Base-by-base conservation (phyloP, 2,113 vertebrate species). In the Alosa alosa region DNA sequence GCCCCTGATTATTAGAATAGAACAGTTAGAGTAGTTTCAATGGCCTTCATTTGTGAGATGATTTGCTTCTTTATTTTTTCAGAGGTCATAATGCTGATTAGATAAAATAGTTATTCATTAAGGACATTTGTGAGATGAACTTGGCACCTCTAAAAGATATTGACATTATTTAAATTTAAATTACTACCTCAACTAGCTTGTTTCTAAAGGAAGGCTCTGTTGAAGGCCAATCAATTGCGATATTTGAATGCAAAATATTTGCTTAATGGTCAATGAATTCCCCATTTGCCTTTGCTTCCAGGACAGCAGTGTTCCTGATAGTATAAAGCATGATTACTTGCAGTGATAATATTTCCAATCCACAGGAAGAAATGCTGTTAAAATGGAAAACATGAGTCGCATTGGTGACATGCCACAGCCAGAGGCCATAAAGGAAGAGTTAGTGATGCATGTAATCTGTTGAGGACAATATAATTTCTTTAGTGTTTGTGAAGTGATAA, bases 401-500 rank as follows among this genome's bases (percentile, higher is more conserved):
- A 72, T 72, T 36, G 10, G 25, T 31, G 13, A 8, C 13, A 11
- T 25, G 64, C n/a, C 13, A 22, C 1, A 5, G 18, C 20, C 72
- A 78, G 25, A 36, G 72, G 36, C 72, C 15, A 39, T 78, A 78
- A 78, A 78, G 11, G 7, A 39, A 6, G 36, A 39, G 72, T 17
- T 78, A 78, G 36, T 78, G 72, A 78, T 78, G 72, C 72, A 41
- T 41, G 72, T 78, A 18, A 78, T 78, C 31, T 5, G 72, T 13
- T 36, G 1, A 78, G 72, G 72, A 78, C 72, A 39, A 78, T 78
- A 78, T 78, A 39, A 78, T 39, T 72, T 72, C 25, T 60, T 15
- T 17, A 78, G 31, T 78, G 25, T 78, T 78, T 78, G 72, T 17
- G 31, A 78, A 78, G 72, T 78, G 36, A 78, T 39, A 78, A 78